Conservation (phyloP, 2,797 vertebrate species). For the Pelodytes ibericus region DNA sequence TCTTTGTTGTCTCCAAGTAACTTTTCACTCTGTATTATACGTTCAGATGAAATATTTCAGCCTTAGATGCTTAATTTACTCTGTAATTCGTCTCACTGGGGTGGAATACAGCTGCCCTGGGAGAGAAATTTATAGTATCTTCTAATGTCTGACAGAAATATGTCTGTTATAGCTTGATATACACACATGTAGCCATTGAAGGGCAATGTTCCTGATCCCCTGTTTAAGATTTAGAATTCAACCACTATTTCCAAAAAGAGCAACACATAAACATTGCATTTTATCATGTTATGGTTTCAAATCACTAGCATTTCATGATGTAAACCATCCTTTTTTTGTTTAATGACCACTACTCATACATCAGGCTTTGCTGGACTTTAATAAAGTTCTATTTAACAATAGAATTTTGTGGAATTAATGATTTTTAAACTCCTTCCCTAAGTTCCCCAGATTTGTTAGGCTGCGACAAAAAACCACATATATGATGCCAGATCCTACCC, state of each 20-base stretch:
- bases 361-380: no score
- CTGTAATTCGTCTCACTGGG: constrained; percentile 38
- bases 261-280: background rate
- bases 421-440: no score
- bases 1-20: constrained; percentile 18
- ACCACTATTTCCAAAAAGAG: no score
- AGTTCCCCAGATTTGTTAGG: no score
- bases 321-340: no score
- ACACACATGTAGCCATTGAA: background rate
- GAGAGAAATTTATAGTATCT: constrained; percentile 22
- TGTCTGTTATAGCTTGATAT: background rate
- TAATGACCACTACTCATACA: no score
- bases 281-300: background rate
- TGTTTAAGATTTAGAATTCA: background rate
- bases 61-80: constrained; percentile 19
- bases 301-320: background rate
- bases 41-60: background rate
- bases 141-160: constrained; percentile 14
- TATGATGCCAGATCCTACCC: no score
- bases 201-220: background rate
- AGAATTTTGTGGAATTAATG: no score
- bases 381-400: no score
- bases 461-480: no score
- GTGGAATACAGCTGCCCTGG: constrained; percentile 1
- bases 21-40: constrained; percentile 12